phyloP scores from a whole-genome alignment of 2,797 vertebrate species.

The Craterocephalus amniculus region DNA sequence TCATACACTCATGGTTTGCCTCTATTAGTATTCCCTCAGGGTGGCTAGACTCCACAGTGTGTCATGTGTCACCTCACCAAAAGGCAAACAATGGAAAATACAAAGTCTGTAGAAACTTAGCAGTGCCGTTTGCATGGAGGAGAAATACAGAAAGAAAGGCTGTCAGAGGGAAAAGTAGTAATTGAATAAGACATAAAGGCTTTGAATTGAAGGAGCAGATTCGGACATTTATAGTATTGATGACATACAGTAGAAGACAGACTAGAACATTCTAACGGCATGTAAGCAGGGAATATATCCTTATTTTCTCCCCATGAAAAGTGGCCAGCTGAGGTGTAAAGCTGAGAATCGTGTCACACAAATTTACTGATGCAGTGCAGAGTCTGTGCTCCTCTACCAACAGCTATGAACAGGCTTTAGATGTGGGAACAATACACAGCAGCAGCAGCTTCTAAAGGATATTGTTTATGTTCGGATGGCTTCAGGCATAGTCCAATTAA shows the following conservation, averaged over 20 bases:
- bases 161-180: neutral
- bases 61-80: conserved; percentile 63
- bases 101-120: conserved; percentile 46
- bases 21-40: conserved; percentile 70
- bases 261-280: conserved; percentile 28
- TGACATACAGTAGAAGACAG: conserved; percentile 9
- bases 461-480: neutral
- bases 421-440: neutral
- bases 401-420: neutral
- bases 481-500: neutral
- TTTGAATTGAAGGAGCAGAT: conserved; percentile 33
- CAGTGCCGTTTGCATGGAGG: conserved; percentile 19
- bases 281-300: conserved; percentile 38
- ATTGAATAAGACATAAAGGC: conserved; percentile 33
- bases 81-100: conserved; percentile 66
- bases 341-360: conserved; percentile 3
- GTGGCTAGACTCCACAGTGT: conserved; percentile 59
- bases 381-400: neutral
- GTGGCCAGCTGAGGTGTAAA: conserved; percentile 10
- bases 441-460: neutral
- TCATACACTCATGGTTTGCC: conserved; percentile 45
- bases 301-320: conserved; percentile 42
- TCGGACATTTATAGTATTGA: conserved; percentile 49
- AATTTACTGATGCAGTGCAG: neutral
- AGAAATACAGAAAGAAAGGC: conserved; percentile 32